A percentile compares a stretch with the other conserved stretches of the same genome.
Evolutionary conservation across 2,113 vertebrate genomes (phyloP).

Genomic region (Malurus melanocephalus): DNA sequence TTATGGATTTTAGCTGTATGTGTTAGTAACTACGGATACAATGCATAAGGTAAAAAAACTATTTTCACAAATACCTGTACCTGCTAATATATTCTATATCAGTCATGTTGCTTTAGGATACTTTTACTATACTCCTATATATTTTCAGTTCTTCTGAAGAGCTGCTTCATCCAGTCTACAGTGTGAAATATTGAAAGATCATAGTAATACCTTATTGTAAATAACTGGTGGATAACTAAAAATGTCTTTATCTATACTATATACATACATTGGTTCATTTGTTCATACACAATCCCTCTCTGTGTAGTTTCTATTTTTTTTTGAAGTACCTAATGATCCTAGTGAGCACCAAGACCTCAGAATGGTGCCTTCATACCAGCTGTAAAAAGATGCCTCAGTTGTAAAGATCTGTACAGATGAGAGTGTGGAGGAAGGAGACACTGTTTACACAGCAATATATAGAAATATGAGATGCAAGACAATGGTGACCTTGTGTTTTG

Average conservation of each 20-base stretch:
- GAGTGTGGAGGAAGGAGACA: background rate
- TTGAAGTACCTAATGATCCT: background rate
- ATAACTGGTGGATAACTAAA: background rate
- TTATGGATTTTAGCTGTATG: background rate
- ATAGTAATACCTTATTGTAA: background rate
- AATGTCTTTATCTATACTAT: background rate
- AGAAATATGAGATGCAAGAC: background rate
- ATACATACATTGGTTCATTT: background rate
- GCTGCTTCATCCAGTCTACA: background rate
- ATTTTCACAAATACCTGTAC: background rate
- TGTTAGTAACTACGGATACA: background rate
- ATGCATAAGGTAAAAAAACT: background rate
- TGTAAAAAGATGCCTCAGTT: background rate
- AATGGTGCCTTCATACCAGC: background rate
- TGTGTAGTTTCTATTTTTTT: background rate
- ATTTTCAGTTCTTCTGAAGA: background rate
- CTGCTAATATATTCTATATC: background rate
- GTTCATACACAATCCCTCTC: background rate
- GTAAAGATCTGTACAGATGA: background rate
- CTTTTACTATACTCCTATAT: background rate
- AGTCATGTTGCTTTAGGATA: background rate
- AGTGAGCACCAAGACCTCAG: background rate
- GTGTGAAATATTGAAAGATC: background rate
- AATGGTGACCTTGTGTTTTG: background rate
- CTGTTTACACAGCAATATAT: background rate